Evolutionary conservation across 2,113 vertebrate genomes (phyloP).

Genomic region (Hepsetus odoe): DNA sequence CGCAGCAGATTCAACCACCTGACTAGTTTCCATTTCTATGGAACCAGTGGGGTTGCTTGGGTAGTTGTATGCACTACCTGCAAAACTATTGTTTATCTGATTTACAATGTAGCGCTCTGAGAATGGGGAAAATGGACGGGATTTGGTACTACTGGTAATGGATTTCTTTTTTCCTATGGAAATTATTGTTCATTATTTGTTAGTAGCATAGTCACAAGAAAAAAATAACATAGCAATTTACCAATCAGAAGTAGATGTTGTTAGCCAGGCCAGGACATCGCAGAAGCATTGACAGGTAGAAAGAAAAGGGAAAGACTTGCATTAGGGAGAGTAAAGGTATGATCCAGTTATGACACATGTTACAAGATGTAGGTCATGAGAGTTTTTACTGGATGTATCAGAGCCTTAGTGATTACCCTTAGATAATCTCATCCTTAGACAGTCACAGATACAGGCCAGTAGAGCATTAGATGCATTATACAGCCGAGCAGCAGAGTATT

Average conservation of each 20-base stretch:
- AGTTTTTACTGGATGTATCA: constrained; percentile 63
- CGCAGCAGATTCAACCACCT: constrained; percentile 60
- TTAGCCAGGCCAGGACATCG: constrained; percentile 42
- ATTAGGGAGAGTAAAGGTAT: constrained; percentile 54
- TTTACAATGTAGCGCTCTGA: constrained; percentile 82
- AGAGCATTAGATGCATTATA: neutral
- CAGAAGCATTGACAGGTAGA: constrained; percentile 49
- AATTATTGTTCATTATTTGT: neutral
- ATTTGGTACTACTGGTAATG: constrained; percentile 67
- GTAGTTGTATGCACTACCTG: constrained; percentile 70
- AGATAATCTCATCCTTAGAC: constrained; percentile 66
- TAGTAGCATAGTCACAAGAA: neutral
- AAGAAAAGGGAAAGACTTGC: constrained; percentile 17
- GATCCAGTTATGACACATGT: constrained; percentile 33
- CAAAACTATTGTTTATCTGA: constrained; percentile 76
- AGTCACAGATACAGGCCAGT: constrained; percentile 35
- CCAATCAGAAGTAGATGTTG: constrained; percentile 15
- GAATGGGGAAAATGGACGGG: constrained; percentile 81
- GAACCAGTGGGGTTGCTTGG: constrained; percentile 73
- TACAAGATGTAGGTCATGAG: constrained; percentile 62
- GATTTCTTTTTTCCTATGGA: constrained; percentile 78
- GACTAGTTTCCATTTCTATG: constrained; percentile 64
- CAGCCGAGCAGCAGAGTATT: neutral
- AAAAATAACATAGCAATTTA: neutral
- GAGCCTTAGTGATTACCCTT: constrained; percentile 57